Evolutionary conservation across 2,888 invertebrate genomes (phyloP).

Genomic region (Cabera pusaria): DNA sequence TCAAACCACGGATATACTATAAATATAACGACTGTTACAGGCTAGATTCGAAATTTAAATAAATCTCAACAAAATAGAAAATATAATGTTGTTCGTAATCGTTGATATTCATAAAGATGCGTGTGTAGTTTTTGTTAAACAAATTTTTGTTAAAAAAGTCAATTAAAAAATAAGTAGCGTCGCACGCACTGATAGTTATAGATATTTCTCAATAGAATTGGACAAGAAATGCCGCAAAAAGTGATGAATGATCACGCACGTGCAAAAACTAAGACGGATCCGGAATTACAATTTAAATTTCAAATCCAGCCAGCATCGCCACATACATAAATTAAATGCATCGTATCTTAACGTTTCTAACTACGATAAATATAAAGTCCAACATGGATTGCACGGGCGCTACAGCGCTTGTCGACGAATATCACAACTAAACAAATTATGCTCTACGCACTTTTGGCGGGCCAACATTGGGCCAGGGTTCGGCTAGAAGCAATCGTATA

Average conservation of each 20-base stretch:
- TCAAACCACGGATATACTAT: conserved; percentile 35
- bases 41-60: conserved; percentile 33
- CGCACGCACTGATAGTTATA: not conserved
- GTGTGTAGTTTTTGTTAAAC: no score
- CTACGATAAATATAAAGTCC: conserved; percentile 72
- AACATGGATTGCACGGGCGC: conserved; percentile 63
- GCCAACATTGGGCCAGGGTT: conserved; percentile 8
- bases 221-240: conserved; percentile 27
- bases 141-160: no score
- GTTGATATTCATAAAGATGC: no score
- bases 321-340: conserved; percentile 77
- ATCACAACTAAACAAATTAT: conserved; percentile 77
- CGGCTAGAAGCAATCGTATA: conserved; percentile 13
- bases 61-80: no score
- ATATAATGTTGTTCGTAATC: no score
- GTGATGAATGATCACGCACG: conserved; percentile 15
- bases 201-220: conserved; percentile 1
- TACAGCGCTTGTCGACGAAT: conserved; percentile 55
- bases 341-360: conserved; percentile 74
- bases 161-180: conserved; percentile 4
- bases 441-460: conserved; percentile 49
- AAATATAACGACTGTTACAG: conserved; percentile 37
- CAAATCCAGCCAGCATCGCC: conserved; percentile 46
- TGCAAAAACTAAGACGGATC: conserved; percentile 12
- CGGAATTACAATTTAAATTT: conserved; percentile 29